Evolutionary conservation across 2,888 invertebrate genomes (phyloP), one percentile per base, ranked within the genome.

Genomic region (Cyclophora albipunctata): DNA sequence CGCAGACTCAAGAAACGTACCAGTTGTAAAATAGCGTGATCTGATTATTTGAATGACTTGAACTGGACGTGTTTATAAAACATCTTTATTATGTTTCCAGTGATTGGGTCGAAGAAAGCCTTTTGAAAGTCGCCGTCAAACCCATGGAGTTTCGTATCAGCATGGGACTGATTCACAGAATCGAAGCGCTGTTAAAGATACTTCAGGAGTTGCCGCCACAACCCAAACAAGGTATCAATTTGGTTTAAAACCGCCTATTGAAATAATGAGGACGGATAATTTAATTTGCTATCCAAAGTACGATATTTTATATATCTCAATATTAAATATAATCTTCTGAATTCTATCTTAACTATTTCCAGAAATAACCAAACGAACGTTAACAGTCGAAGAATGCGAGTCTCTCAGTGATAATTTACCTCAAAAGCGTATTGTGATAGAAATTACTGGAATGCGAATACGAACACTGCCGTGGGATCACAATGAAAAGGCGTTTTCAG

Each of bases 361-460:
- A 84, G 83, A 77, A 3, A 41, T 60, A 4, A 63, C 71, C 2
- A 72, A 64, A 64, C 79, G 80, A 2, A 66, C 64, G 0, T 56
- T 87, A 0, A 87, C 87, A 0, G 75, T 86, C 5, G 87, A 87
- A 59, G 86, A 87, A 56, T 78, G 78, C 46, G 86, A 87, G 0
- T 69, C 83, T 0, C 64, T 87, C 0, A 60, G 52, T 2, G 78
- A 79, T 2, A 85, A 86, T 53, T 45, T 84, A 5, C 87, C 87
- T 0, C 75, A 76, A 52, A 69, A 72, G 7, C 72, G 73, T 0
- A 56, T 73, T 0, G 63, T 54, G 2, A 7, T 83, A 0, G 67
- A 76, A 2, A 52, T 69, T 3, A 53, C 45, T 0, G 73, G 71
- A 0, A 34, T 83, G 3, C 64, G 62, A 4, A 7, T 81, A 1